Percentiles rank a stretch among this genome's conserved stretches.
phyloP scores from a whole-genome alignment of 64 coral and sea anemone species.

The Anthopleura sola region DNA sequence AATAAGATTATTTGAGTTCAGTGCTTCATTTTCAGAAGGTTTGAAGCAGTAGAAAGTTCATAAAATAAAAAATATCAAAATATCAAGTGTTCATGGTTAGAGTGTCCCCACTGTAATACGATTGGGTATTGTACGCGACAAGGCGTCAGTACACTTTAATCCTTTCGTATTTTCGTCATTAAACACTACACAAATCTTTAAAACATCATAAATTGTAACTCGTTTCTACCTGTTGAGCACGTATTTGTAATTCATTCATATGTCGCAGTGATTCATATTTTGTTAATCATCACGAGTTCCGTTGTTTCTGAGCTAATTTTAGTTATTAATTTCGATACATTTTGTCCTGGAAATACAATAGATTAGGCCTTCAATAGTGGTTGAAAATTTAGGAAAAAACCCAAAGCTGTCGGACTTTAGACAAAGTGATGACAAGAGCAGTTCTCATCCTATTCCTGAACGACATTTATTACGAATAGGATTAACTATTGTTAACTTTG shows the following conservation, averaged over 20 bases:
- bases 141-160: neutral
- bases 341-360: neutral
- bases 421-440: neutral
- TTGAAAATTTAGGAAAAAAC: neutral
- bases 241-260: neutral
- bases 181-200: neutral
- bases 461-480: neutral
- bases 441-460: neutral
- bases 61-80: no score
- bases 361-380: neutral
- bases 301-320: slow-evolving; percentile 4
- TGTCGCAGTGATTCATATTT: neutral
- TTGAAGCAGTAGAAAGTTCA: no score
- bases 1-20: no score
- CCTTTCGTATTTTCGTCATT: neutral
- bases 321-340: neutral
- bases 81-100: no score
- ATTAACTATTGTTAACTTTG: neutral
- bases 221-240: neutral
- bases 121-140: no score
- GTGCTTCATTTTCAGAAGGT: no score
- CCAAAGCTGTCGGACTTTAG: neutral
- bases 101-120: no score
- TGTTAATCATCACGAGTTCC: neutral
- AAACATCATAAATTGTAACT: neutral